Evolutionary conservation across 2,113 vertebrate genomes (phyloP).

Genomic region (Corythoichthys intestinalis): DNA sequence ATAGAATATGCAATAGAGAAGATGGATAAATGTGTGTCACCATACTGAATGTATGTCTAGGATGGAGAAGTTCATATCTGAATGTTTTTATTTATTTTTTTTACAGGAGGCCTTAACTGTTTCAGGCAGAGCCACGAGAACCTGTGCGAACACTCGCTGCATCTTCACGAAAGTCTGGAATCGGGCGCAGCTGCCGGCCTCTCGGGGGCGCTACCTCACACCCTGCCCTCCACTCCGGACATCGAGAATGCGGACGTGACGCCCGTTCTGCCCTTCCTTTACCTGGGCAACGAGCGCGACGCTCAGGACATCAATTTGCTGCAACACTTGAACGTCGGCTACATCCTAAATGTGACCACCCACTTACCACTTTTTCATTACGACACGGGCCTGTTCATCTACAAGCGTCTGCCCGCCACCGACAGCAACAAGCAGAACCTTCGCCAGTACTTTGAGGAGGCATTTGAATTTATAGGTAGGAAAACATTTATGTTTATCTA

Average conservation of each 20-base stretch:
- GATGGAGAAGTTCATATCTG: neutral
- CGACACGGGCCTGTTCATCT: slow-evolving; percentile 86
- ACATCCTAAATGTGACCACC: slow-evolving; percentile 93
- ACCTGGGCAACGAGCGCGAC: slow-evolving; percentile 91
- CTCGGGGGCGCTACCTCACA: slow-evolving; percentile 83
- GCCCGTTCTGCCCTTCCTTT: slow-evolving; percentile 92
- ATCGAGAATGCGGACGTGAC: slow-evolving; percentile 96
- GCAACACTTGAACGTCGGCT: slow-evolving; percentile 89
- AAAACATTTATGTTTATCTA: slow-evolving; percentile 7
- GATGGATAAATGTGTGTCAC: too few relatives aligned
- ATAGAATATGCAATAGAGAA: too few relatives aligned
- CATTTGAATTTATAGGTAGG: slow-evolving; percentile 97
- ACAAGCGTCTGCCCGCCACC: slow-evolving; percentile 93
- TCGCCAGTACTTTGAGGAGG: slow-evolving; percentile 98
- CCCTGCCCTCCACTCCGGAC: slow-evolving; percentile 90
- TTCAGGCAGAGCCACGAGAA: slow-evolving; percentile 92
- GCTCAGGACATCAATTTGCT: slow-evolving; percentile 89
- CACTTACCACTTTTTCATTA: slow-evolving; percentile 97
- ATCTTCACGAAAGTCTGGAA: slow-evolving; percentile 85
- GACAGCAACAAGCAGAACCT: slow-evolving; percentile 99
- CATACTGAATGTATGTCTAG: neutral
- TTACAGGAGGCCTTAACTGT: slow-evolving; percentile 87
- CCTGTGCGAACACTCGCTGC: slow-evolving; percentile 96
- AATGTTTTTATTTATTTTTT: slow-evolving; percentile 8
- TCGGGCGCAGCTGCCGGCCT: slow-evolving; percentile 74